Conservation (phyloP, 2,888 invertebrate species). For the Amphiduros pacificus region DNA sequence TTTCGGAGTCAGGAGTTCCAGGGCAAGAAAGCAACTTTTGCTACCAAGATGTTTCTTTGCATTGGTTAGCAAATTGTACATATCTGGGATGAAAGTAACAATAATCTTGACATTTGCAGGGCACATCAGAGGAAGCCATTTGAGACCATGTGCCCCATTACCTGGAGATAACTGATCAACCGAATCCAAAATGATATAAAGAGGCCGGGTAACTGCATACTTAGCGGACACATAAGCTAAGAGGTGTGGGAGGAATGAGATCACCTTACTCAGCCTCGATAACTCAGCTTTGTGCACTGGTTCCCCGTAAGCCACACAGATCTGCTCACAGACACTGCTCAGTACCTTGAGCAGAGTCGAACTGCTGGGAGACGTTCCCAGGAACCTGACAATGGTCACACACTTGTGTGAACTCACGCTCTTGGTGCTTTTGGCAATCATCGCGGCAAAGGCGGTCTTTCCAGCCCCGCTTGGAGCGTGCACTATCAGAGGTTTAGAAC, state of each 20-base stretch:
- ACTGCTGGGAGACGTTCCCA: slow-evolving; percentile 10
- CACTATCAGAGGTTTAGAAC: slow-evolving; percentile 3
- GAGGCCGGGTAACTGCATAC: neutral
- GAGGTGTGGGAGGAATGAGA: neutral
- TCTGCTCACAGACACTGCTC: slow-evolving; percentile 4
- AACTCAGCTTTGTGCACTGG: neutral
- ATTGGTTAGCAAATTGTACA: slow-evolving; percentile 7
- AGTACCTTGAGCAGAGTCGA: slow-evolving; percentile 1
- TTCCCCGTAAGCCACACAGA: slow-evolving; percentile 12
- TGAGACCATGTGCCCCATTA: neutral
- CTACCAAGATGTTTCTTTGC: slow-evolving; percentile 1
- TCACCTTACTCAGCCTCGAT: neutral
- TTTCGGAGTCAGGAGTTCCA: neutral
- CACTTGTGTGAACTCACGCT: neutral
- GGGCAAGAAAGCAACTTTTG: slow-evolving; percentile 1
- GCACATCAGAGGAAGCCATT: neutral
- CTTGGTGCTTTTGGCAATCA: neutral
- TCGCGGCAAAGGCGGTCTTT: slow-evolving; percentile 14
- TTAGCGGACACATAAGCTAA: slow-evolving; percentile 1
- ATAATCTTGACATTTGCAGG: slow-evolving; percentile 7
- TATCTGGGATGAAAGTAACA: slow-evolving; percentile 5
- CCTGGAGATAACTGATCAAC: neutral
- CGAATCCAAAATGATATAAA: neutral
- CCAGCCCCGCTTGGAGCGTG: slow-evolving; percentile 4
- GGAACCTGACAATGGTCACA: slow-evolving; percentile 4